A percentile compares a stretch with the other conserved stretches of the same genome.
These are phyloP conservation scores for Callithrix jacchus DNA, from an alignment of 2,113 vertebrate species.

Conservation along the genomic window DNA sequence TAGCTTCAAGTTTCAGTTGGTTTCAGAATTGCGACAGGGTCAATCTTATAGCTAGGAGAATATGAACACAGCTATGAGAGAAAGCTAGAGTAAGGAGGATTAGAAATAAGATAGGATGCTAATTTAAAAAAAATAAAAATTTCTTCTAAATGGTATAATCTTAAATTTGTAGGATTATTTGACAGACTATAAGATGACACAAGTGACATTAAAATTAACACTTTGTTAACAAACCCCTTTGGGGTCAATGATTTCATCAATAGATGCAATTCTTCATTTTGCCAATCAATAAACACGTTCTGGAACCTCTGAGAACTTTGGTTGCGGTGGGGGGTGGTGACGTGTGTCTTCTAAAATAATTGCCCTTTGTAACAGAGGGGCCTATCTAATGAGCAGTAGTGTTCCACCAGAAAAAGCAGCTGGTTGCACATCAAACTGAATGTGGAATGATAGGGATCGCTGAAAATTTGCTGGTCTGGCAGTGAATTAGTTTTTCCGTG, in stretches of 20 bases:
- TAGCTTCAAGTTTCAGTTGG: not conserved
- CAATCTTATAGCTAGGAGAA: not conserved
- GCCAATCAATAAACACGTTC: constrained; percentile 22
- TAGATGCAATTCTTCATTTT: not conserved
- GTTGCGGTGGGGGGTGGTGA: not conserved
- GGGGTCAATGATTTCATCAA: not conserved
- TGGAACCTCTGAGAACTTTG: constrained; percentile 22
- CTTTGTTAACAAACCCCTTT: not conserved
- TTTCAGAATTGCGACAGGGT: not conserved
- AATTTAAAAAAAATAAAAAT: not conserved
- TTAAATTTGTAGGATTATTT: not conserved
- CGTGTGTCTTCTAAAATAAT: constrained; percentile 9
- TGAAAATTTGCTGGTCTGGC: constrained; percentile 52
- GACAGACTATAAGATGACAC: not conserved
- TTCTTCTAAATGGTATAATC: not conserved
- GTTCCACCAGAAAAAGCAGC: constrained; percentile 47
- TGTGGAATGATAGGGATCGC: constrained; percentile 56
- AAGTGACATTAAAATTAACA: not conserved
- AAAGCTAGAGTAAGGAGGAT: not conserved
- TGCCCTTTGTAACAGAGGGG: constrained; percentile 41
- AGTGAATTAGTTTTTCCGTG: constrained; percentile 62
- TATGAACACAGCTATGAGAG: not conserved
- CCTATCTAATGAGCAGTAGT: constrained; percentile 33
- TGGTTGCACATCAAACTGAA: constrained; percentile 68
- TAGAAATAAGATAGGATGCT: not conserved